Conservation (phyloP, 2,797 vertebrate species). For the Etheostoma nigrum region DNA sequence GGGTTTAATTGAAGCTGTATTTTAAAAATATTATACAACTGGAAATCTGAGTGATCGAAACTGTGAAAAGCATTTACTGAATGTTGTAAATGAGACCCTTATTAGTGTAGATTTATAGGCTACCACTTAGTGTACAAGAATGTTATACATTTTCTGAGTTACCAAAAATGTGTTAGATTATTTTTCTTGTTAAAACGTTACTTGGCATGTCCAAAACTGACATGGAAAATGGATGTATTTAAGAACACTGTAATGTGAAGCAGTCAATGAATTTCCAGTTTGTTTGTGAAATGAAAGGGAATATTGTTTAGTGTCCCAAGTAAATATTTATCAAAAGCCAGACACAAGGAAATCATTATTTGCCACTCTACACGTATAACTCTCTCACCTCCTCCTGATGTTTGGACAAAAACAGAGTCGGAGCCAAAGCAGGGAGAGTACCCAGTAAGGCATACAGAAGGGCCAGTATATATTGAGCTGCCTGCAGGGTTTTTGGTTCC, state of each 20-base stretch:
- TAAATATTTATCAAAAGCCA: slow-evolving; percentile 86
- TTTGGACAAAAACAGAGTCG: slow-evolving; percentile 75
- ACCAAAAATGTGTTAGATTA: background rate
- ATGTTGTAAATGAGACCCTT: background rate
- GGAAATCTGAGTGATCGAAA: slow-evolving; percentile 26
- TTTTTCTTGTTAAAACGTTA: slow-evolving; percentile 20
- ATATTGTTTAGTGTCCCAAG: slow-evolving; percentile 72
- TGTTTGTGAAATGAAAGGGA: slow-evolving; percentile 80
- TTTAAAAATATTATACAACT: slow-evolving; percentile 49
- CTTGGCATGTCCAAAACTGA: slow-evolving; percentile 26
- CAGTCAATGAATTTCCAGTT: slow-evolving; percentile 74
- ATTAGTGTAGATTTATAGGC: background rate
- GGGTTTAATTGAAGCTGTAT: slow-evolving; percentile 49
- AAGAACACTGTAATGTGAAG: slow-evolving; percentile 53
- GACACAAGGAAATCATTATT: slow-evolving; percentile 89
- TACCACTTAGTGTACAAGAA: background rate
- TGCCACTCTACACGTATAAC: slow-evolving; percentile 77
- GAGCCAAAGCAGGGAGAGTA: slow-evolving; percentile 77
- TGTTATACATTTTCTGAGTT: background rate
- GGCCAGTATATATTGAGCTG: slow-evolving; percentile 76
- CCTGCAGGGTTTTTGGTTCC: slow-evolving; percentile 58
- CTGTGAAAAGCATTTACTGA: background rate
- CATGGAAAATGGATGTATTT: background rate
- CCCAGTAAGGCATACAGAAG: slow-evolving; percentile 79
- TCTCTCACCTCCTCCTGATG: slow-evolving; percentile 79